These are phyloP conservation scores for Meghimatium bilineatum DNA, from an alignment of 2,888 invertebrate genomes.

Conservation along the genomic window DNA sequence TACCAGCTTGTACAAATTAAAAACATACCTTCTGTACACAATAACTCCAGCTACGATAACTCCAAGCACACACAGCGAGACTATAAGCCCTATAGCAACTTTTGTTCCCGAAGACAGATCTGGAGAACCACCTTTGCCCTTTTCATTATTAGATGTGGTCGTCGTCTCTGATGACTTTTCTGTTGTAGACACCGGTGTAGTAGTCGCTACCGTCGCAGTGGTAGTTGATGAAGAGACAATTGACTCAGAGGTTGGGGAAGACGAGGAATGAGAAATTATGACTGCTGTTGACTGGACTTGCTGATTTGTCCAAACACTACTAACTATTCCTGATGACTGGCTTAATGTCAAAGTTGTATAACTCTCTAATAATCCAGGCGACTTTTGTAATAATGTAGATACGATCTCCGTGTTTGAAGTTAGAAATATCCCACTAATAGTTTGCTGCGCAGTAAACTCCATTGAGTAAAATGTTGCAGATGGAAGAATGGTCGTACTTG, in stretches of 20 bases:
- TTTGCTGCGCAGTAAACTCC: neutral
- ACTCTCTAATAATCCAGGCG: too few relatives aligned
- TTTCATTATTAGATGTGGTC: too few relatives aligned
- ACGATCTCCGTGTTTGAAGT: neutral
- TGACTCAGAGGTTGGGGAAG: too few relatives aligned
- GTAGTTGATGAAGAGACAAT: neutral
- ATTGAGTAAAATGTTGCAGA: neutral
- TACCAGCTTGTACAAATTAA: neutral
- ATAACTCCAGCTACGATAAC: constrained; percentile 4
- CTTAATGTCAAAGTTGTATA: neutral
- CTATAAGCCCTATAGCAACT: constrained; percentile 24
- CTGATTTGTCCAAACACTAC: neutral
- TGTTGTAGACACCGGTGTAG: too few relatives aligned
- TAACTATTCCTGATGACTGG: neutral
- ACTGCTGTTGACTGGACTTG: neutral
- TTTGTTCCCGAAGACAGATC: neutral
- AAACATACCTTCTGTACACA: constrained; percentile 28
- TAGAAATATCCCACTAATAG: neutral
- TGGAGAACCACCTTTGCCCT: neutral
- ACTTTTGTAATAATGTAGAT: neutral
- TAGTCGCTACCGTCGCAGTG: neutral
- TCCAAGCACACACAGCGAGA: neutral
- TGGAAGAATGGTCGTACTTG: neutral
- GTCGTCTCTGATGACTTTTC: neutral
- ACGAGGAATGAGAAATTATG: neutral